These are phyloP conservation scores for Rousettus madagascariensis DNA, from an alignment of 2,797 vertebrate species.

Conservation along the genomic window DNA sequence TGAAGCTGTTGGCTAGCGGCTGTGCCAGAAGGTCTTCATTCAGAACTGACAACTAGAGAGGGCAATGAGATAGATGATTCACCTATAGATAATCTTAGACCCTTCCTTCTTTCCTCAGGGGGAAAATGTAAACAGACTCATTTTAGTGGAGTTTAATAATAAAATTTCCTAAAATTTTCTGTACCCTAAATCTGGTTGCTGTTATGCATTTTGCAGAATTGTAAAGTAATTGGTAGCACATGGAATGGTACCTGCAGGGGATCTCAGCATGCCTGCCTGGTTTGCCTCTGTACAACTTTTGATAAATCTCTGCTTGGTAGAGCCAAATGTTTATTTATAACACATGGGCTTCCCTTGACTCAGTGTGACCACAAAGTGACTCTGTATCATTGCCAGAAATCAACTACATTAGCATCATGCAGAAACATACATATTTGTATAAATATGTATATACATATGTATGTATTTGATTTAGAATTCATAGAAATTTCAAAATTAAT, in stretches of 20 bases:
- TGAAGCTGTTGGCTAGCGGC: neutral
- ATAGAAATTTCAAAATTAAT: constrained; percentile 20
- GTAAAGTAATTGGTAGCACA: constrained; percentile 82
- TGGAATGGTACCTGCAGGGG: constrained; percentile 78
- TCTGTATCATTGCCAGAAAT: constrained; percentile 62
- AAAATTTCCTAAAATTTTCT: constrained; percentile 72
- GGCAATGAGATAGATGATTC: neutral
- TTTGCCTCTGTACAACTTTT: constrained; percentile 80
- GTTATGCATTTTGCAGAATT: constrained; percentile 76
- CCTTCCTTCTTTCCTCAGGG: neutral
- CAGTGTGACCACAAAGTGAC: constrained; percentile 66
- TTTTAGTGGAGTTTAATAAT: constrained; percentile 42
- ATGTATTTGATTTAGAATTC: constrained; percentile 48
- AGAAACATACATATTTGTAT: neutral
- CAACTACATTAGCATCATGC: constrained; percentile 45
- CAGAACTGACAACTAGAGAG: neutral
- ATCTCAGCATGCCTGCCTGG: constrained; percentile 79
- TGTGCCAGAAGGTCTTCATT: neutral
- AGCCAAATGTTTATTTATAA: constrained; percentile 83
- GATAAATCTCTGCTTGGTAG: constrained; percentile 81
- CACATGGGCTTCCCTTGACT: constrained; percentile 81
- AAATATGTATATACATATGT: neutral
- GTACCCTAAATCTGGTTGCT: constrained; percentile 70
- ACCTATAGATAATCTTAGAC: neutral
- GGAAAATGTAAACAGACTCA: neutral